Percentiles rank a stretch among this genome's conserved stretches.
phyloP scores from a whole-genome alignment of 1,140 invertebrate genomes.

The Microvelia longipes region DNA sequence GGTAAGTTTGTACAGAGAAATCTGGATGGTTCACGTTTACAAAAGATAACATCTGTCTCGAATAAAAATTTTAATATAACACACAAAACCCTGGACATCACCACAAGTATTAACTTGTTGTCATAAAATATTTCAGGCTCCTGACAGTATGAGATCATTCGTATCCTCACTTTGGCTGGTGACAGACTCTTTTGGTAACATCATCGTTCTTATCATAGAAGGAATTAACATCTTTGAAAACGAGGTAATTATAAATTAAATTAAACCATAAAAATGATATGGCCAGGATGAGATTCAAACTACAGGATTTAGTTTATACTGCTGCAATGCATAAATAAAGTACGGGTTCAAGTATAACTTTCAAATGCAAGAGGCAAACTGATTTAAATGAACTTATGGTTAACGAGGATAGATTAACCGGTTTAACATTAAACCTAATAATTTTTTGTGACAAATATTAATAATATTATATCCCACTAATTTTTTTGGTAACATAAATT shows the following conservation, averaged over 20 bases:
- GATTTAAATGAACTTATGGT: neutral
- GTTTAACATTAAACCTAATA: neutral
- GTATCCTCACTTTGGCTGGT: slow-evolving; percentile 78
- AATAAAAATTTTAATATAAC: no score
- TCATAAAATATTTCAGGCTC: slow-evolving; percentile 64
- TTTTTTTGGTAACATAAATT: no score
- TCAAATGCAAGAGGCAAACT: neutral
- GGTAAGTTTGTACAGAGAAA: no score
- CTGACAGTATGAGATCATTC: slow-evolving; percentile 81
- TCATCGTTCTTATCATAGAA: slow-evolving; percentile 75
- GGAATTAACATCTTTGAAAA: slow-evolving; percentile 33
- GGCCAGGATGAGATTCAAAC: neutral
- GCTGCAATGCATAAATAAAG: neutral
- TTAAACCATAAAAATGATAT: neutral
- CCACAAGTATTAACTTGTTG: no score
- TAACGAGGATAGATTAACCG: neutral
- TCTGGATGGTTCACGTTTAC: no score
- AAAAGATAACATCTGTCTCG: no score
- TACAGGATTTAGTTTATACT: neutral
- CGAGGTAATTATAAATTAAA: slow-evolving; percentile 29
- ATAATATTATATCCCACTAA: no score
- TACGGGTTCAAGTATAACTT: neutral
- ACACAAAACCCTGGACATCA: no score
- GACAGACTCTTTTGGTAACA: slow-evolving; percentile 78
- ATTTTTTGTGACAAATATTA: no score